Conservation (phyloP, 2,113 vertebrate genomes). For the Microtus oregoni region DNA sequence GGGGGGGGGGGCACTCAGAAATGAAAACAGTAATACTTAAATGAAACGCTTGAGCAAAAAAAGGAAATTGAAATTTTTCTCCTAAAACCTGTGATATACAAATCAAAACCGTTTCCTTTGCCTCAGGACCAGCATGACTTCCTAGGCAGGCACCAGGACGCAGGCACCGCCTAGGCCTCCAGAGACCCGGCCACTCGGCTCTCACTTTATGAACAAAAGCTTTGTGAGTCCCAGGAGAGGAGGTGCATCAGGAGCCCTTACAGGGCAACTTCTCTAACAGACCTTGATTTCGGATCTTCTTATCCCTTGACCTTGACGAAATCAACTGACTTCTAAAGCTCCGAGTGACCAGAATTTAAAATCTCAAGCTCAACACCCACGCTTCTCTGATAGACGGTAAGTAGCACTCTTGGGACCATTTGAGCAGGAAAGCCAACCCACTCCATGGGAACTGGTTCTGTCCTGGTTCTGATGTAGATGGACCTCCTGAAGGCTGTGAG, state of each 20-base stretch:
- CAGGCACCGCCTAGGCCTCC: not conserved
- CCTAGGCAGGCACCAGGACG: not conserved
- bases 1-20: not conserved
- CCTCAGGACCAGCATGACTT: not conserved
- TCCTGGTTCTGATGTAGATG: not conserved
- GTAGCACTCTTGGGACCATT: not conserved
- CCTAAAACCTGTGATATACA: not conserved
- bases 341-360: not conserved
- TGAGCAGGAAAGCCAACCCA: not conserved
- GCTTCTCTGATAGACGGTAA: not conserved
- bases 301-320: slow-evolving; percentile 16
- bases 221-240: not conserved
- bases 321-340: not conserved
- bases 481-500: not conserved
- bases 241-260: not conserved
- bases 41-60: not conserved
- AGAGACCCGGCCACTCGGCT: not conserved
- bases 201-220: not conserved
- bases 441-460: not conserved
- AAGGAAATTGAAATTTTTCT: not conserved
- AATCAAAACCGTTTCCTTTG: not conserved
- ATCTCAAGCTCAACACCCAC: not conserved
- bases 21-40: not conserved
- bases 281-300: not conserved
- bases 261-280: not conserved